Base-by-base conservation (phyloP, 2,797 vertebrate genomes). In the Sciaenops ocellatus region DNA sequence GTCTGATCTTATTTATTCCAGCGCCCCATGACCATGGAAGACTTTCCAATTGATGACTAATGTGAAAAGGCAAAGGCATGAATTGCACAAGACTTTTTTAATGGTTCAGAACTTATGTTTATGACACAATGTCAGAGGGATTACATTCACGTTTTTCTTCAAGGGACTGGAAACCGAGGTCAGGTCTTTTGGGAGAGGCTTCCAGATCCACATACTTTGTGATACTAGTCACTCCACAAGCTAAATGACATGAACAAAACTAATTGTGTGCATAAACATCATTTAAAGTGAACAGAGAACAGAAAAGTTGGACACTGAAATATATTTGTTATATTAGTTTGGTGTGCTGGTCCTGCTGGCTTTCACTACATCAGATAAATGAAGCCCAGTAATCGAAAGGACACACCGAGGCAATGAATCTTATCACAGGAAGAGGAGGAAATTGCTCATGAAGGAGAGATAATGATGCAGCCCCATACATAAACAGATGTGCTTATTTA, bases 361-460 rank as follows among this genome's bases (percentile, higher is more conserved):
- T 82, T 69, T 77, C 3, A 3, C 71, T 67, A 61, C 16, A 92
- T 93, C 92, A 88, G 92, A 94, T 91, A 92, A 94, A 89, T 66
- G 47, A 78, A 79, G 65, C 68, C 74, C 62, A 76, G 81, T 56
- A 85, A 83, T 68, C 38, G 42, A 90, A 85, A 84, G 61, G 82
- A 83, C 79, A 84, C 77, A 73, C 44, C 26, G 76, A 72, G 79
- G 84, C 85, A 86, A 85, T 80, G 66, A 90, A 86, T 89, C 83
- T 94, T 95, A 94, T 95, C 91, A 78, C 80, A 89, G 91, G 89
- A 94, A 92, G 85, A 79, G 65, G 78, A 85, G 87, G 92, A 92
- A 93, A 94, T 93, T 85, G 78, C 75, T 90, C 87, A 90, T 92
- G 92, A 91, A 89, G 86, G 61, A 44, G 73, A 78, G 89, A 92